These are phyloP conservation scores for Podocnemis expansa DNA, from an alignment of 2,113 vertebrate species.

Conservation along the genomic window DNA sequence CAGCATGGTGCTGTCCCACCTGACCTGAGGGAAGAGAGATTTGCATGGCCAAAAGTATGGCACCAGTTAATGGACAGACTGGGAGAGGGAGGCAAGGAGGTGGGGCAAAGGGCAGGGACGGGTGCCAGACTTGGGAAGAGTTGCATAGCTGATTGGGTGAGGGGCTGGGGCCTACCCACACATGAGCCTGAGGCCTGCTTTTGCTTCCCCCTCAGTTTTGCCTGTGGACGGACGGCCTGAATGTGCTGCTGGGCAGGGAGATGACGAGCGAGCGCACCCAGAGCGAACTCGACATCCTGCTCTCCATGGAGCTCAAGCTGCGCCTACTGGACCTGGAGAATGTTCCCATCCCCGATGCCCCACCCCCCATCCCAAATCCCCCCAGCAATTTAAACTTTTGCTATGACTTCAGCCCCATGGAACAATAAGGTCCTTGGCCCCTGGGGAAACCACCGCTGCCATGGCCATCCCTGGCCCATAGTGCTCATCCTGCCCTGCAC, in stretches of 20 bases:
- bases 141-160: too few relatives aligned
- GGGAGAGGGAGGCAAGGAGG: background rate
- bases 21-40: too few relatives aligned
- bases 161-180: too few relatives aligned
- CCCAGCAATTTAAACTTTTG: constrained; percentile 98
- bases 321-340: constrained; percentile 95
- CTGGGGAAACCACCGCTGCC: background rate
- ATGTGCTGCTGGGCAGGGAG: constrained; percentile 88
- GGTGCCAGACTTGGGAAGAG: fast-evolving
- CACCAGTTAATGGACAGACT: too few relatives aligned
- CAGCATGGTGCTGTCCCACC: too few relatives aligned
- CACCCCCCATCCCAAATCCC: constrained; percentile 89
- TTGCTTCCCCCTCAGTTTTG: constrained; percentile 82
- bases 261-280: constrained; percentile 93
- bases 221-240: constrained; percentile 95
- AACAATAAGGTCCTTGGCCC: constrained; percentile 76
- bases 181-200: background rate
- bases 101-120: background rate
- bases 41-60: too few relatives aligned
- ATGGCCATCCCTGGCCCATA: fast-evolving
- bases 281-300: constrained; percentile 93
- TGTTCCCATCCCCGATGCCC: constrained; percentile 87
- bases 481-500: too few relatives aligned
- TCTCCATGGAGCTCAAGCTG: constrained; percentile 98
- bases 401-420: constrained; percentile 91